Evolutionary conservation across 2,113 vertebrate species (phyloP), one percentile per base, ranked within the genome.

Genomic region (Paedocypris sp.): DNA sequence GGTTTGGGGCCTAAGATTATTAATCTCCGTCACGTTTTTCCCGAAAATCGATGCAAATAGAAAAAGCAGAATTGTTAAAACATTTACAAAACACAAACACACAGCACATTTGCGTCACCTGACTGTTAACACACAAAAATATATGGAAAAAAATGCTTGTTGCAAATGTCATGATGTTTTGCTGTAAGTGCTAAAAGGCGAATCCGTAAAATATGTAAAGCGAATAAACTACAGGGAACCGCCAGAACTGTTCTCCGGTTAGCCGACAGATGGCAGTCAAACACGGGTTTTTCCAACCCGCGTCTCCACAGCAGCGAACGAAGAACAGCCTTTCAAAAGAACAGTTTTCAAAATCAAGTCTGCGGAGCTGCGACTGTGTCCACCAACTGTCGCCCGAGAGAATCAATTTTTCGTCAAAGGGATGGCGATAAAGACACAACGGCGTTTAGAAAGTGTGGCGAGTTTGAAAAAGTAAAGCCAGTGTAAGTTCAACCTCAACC

Each of bases 251-350:
- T 93, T 88, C 86, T 80, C 81, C 73, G 78, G 83, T 80, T 83
- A 83, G 87, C 92, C 92, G 88, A 92, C 89, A 93, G 92, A 86
- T 89, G 91, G 91, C 91, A 92, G 88, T 91, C 87, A 88, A 90
- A 88, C 84, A 83, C 80, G 85, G 74, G 72, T 73, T 84, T 86
- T 81, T 47, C 58, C 60, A 60, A 32, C 70, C 48, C 15, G 25
- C 6, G 68, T 83, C 78, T 82, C 78, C 77, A 75, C 73, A 77
- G 78, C 77, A 78, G 73, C 76, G 76, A 70, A 62, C 69, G 65
- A 77, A 69, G 72, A 79, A 69, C 42, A 69, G 71, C 74, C 77
- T 71, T 77, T 75, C 79, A 85, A 84, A 83, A n/a, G n/a, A n/a
- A 69, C 42, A 69, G 71, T 75, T 78, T 71, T 77, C 75, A 79